Evolutionary conservation across 2,113 vertebrate genomes (phyloP), one percentile per base, ranked within the genome.

Genomic region (Etheostoma spectabile): DNA sequence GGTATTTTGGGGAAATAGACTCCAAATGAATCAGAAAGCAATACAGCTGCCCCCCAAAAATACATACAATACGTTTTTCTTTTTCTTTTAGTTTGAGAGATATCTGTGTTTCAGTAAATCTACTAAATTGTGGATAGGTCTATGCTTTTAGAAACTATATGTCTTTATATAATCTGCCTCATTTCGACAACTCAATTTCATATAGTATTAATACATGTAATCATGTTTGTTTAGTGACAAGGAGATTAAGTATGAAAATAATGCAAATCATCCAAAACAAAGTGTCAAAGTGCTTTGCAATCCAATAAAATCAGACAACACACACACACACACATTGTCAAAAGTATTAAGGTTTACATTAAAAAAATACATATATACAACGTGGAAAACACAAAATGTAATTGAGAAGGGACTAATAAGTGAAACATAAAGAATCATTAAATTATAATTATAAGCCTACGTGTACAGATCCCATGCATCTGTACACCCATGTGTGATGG

Each of bases 391-490:
- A 60, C 6, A 22, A 12, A 42, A 63, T 22, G 38, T 22, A 30
- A 69, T 8, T 12, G 21, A 59, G 38, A 48, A 16, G n/a, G 11
- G 24, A 6, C 19, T 24, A 33, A 33, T 16, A 8, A 21, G 15
- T 27, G 10, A 55, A 27, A 52, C 13, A 27, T 4, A 1, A 35
- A 72, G 15, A 24, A n/a, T 45, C 27, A 62, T 71, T 66, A 3
- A 3, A 35, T 69, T 0, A 48, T 63, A 19, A 52, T 19, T 35
- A 6, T 14, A 21, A n/a, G 30, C 30, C 14, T 52, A 4, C 80
- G 68, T 82, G 79, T 19, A 8, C 75, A 74, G 77, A 73, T 78
- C 83, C 77, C 64, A 60, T 74, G 68, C 35, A 56, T 70, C 53
- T 51, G 52, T 24, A 46, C 48, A 8, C 27, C 33, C 7, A 56